A percentile compares a stretch with the other conserved stretches of the same genome.
Conservation (phyloP, 1,140 invertebrate genomes). For the Pogonus chalceus region DNA sequence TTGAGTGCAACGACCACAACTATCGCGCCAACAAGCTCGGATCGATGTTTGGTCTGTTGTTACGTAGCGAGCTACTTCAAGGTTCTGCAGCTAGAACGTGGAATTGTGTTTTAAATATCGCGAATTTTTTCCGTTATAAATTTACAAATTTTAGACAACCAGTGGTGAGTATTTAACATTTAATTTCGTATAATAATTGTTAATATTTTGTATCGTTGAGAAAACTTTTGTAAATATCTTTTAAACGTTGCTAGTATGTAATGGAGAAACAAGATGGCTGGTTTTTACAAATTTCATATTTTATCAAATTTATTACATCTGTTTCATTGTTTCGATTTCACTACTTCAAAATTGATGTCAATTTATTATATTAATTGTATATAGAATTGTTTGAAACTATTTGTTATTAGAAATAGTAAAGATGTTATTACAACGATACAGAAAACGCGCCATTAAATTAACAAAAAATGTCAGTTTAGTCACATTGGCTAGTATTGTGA, state of each 20-base stretch:
- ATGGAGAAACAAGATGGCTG: background rate
- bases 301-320: background rate
- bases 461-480: too few species aligned
- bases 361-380: too few species aligned
- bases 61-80: slow-evolving; percentile 46
- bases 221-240: background rate
- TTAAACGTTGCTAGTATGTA: slow-evolving; percentile 3
- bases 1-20: slow-evolving; percentile 18
- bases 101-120: slow-evolving; percentile 47
- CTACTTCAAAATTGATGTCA: too few species aligned
- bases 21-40: slow-evolving; percentile 30
- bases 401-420: too few species aligned
- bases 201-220: background rate
- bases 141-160: slow-evolving; percentile 41
- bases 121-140: slow-evolving; percentile 45
- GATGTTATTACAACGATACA: too few species aligned
- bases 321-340: background rate
- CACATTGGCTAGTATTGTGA: too few species aligned
- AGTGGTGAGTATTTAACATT: slow-evolving; percentile 39
- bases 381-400: too few species aligned
- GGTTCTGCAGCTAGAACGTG: slow-evolving; percentile 49
- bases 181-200: background rate
- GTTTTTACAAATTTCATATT: background rate
- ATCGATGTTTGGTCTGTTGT: slow-evolving; percentile 51
- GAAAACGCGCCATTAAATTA: too few species aligned